Base-by-base conservation (phyloP, 92 coral and sea anemone genomes). In the Meandrina meandrites region DNA sequence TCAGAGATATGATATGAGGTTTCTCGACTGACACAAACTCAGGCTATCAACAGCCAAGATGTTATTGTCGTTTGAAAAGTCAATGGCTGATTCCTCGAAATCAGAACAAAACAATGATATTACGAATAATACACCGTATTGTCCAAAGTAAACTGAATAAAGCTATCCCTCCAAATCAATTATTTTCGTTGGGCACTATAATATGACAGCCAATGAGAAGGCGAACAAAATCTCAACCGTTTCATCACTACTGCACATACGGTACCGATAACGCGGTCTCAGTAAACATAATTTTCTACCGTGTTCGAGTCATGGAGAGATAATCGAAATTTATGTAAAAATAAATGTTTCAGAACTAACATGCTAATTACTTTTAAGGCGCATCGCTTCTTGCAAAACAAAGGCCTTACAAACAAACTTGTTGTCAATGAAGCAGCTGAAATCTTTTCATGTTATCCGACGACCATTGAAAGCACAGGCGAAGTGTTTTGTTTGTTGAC, bases 361-460 rank as follows among this genome's bases (percentile, higher is more conserved):
- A 53, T 35, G 50, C 48, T 48, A 83, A 83, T 83, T 50, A 32
- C 2, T 40, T 11, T 22, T 51, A 21, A 34, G 19, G 48, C 34
- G 68, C 53, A 50, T 50, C 21, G 71, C 48, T 70, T 34, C 51
- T 21, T 51, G 30, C 30, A 27, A 85, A 60, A 85, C 81, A 57
- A 60, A 76, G 30, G 51, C 51, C 17, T 75, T 85, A 76, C 19
- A 40, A 40, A 85, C 47, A 3, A 83, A 84, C 58, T 62, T 11
- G 60, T 60, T 83, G 47, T 71, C 51, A 83, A 31, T 71, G 17
- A 85, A 60, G 62, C 81, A 76, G 77, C 83, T 77, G 88, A 85
- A 66, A 60, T 45, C 77, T 21, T 60, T 22, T 76, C 28, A 64
- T 76, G 34, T 28, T 50, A 45, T n/a, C 88, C 88, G 76, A 54